Base-by-base conservation (phyloP, 2,888 invertebrate species). In the Vesta saturnalis region DNA sequence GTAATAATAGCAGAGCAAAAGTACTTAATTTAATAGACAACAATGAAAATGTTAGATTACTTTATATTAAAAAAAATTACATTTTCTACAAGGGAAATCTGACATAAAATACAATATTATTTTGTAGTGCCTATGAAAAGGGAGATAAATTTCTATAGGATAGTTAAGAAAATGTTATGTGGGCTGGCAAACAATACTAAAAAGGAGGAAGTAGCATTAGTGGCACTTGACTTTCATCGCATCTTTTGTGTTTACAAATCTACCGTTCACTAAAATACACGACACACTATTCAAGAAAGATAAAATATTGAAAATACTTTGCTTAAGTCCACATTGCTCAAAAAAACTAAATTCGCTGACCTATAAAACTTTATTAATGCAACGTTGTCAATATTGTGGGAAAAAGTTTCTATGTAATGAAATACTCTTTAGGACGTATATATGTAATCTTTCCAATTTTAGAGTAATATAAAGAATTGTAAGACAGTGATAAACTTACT, bases 21-120 rank as follows among this genome's bases (percentile, higher is more conserved):
- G 39, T 39, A n/a, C 39, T 39, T 39, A 39, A 39, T 39, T 39
- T 39, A 39, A 39, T 39, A 39, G 39, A 39, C 39, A 39, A 39
- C 39, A 39, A 39, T 39, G 39, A 39, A 39, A 39, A 39, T n/a
- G 39, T 39, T 39, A 39, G 39, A 39, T 39, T 39, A 39, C n/a
- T 39, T n/a, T 39, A 39, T 39, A 39, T 39, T 39, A 39, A 39
- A 39, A 39, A 39, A 39, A n/a, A n/a, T n/a, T n/a, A n/a, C n/a
- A 39, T 39, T 39, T 8, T n/a, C 39, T 12, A 39, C 39, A 39
- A 39, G 39, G 8, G 8, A n/a, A 39, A 39, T 39, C 8, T 39
- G 39, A 39, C 39, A 39, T 39, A 39, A 39, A 39, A 39, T n/a
- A n/a, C 39, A 39, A 39, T 39, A 39, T 39, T 39, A 39, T 39